Evolutionary conservation across 2,888 invertebrate genomes (phyloP).

Genomic region (Bombylius major): DNA sequence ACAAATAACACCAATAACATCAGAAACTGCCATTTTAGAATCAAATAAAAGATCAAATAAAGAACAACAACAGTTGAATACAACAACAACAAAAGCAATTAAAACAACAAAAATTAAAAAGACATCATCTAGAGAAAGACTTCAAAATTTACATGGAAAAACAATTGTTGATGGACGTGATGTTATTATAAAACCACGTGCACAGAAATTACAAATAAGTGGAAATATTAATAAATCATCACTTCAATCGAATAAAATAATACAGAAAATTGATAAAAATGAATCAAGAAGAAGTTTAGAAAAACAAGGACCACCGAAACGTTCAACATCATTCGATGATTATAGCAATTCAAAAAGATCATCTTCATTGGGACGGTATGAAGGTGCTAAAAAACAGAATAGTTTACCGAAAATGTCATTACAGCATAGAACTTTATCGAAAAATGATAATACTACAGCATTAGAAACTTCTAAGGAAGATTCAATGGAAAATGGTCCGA

Average conservation of each 20-base stretch:
- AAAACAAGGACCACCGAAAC: not conserved
- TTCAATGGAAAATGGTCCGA: constrained; percentile 19
- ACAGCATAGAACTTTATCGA: not conserved
- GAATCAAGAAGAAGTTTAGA: constrained; percentile 18
- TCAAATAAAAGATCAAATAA: constrained; percentile 3
- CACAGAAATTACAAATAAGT: constrained; percentile 16
- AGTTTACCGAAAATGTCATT: not conserved
- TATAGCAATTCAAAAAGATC: constrained; percentile 14
- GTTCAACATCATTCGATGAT: not conserved
- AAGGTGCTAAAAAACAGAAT: constrained; percentile 20
- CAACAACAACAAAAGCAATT: not conserved
- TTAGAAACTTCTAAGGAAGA: constrained; percentile 19
- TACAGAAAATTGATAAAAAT: constrained; percentile 4
- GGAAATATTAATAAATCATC: constrained; percentile 12
- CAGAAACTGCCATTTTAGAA: not conserved
- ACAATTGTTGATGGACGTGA: not conserved
- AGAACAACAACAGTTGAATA: not conserved
- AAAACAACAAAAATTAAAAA: constrained; percentile 11
- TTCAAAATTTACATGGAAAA: constrained; percentile 10
- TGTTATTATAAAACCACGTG: constrained; percentile 15
- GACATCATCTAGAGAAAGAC: constrained; percentile 19
- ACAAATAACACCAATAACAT: not conserved
- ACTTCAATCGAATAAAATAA: constrained; percentile 8
- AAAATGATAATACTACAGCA: not conserved
- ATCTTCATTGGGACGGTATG: constrained; percentile 29